Conservation (phyloP, 2,113 vertebrate species). For the Daphoenositta chrysoptera region DNA sequence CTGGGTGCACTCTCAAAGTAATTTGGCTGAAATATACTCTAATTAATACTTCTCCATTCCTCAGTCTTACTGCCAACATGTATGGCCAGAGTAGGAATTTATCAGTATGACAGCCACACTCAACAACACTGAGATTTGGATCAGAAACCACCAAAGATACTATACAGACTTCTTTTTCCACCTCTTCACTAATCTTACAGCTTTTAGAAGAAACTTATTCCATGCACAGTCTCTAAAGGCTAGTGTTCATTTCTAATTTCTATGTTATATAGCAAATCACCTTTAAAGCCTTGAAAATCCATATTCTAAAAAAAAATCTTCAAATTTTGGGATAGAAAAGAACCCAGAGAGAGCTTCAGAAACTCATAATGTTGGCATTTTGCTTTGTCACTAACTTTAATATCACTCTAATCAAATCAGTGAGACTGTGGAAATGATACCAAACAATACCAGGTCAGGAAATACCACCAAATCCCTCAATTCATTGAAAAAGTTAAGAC, state of each 20-base stretch:
- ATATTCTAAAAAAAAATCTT: neutral
- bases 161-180: neutral
- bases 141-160: neutral
- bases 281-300: slow-evolving; percentile 43
- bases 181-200: neutral
- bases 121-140: neutral
- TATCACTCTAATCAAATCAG: slow-evolving; percentile 68
- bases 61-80: neutral
- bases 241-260: slow-evolving; percentile 19
- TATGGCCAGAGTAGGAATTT: neutral
- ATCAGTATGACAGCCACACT: neutral
- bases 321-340: slow-evolving; percentile 18
- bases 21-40: neutral
- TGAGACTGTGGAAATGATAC: slow-evolving; percentile 57
- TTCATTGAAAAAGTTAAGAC: slow-evolving; percentile 69
- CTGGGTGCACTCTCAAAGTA: neutral
- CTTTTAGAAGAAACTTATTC: neutral
- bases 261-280: slow-evolving; percentile 10
- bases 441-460: slow-evolving; percentile 66
- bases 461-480: slow-evolving; percentile 69
- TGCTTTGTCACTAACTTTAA: slow-evolving; percentile 68
- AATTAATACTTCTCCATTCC: neutral
- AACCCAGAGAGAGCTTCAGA: slow-evolving; percentile 48
- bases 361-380: slow-evolving; percentile 70
- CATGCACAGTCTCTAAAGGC: neutral